Evolutionary conservation across 2,888 invertebrate genomes (phyloP).

Genomic region (Drosophila pseudotalamancana): DNA sequence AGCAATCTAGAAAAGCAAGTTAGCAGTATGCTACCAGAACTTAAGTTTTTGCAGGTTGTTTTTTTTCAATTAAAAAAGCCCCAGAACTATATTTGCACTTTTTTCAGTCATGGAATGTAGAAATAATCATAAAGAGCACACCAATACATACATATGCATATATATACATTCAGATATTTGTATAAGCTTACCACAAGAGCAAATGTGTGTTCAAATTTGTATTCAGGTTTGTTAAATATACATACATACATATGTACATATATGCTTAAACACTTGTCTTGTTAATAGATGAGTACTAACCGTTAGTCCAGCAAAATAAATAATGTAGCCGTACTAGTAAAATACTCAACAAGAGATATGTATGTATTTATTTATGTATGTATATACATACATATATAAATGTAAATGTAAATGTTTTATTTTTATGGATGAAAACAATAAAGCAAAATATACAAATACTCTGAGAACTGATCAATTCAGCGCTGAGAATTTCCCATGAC

Average conservation of each 20-base stretch:
- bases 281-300: background rate
- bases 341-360: background rate
- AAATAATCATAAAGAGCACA: background rate
- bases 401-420: background rate
- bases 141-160: no score
- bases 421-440: constrained; percentile 19
- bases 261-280: background rate
- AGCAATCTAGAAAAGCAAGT: background rate
- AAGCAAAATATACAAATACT: constrained; percentile 14
- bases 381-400: background rate
- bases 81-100: background rate
- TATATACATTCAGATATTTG: background rate
- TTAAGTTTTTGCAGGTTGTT: background rate
- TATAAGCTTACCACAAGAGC: background rate
- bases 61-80: background rate
- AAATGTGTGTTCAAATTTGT: background rate
- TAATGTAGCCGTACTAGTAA: background rate
- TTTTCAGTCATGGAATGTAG: background rate
- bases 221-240: background rate
- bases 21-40: background rate
- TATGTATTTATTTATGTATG: background rate
- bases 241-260: background rate
- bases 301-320: background rate
- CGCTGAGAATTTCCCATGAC: constrained; percentile 14
- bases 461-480: constrained; percentile 46